Base-by-base conservation (phyloP, 2,113 vertebrate genomes). In the Pangasianodon gigas region DNA sequence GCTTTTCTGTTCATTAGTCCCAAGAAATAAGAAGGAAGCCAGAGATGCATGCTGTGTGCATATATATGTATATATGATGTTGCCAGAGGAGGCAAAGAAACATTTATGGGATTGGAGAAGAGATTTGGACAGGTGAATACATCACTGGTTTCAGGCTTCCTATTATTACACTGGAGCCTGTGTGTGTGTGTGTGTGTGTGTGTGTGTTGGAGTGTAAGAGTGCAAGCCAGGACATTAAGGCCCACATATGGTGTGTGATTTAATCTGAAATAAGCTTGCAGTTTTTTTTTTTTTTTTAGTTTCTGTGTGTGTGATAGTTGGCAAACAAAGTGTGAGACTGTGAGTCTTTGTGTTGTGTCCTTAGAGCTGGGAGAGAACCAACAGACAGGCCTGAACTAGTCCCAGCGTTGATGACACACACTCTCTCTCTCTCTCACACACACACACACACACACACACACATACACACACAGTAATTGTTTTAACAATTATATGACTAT, bases 11-110 rank as follows among this genome's bases (percentile, higher is more conserved):
- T 87, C 62, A 74, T 48, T 77, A 75, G 69, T 71, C 54, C 81
- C 84, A 80, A 32, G 58, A 90, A 89, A 90, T 90, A 91, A 89
- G 89, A 90, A 62, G 84, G 84, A 71, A 56, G 46, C 60, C 74
- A 67, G 58, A 32, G 48, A 86, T 56, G 48, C n/a, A 21, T 79
- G 46, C 9, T 10, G 19, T 44, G 82, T 84, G 21, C 4, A 37
- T 41, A 29, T 48, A 29, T 24, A 21, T 51, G n/a, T 26, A 60
- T 84, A 87, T 21, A 85, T 29, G 52, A 74, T 29, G 13, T 65
- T 51, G 83, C 32, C 32, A 69, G 52, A 41, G 56, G 75, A 88
- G 85, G 52, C 62, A 87, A 87, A 65, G n/a, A 82, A 58, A 80
- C 56, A 9, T 44, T 11, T 21, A 48, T 74, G n/a, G 44, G 32